phyloP scores from a whole-genome alignment of 1,140 invertebrate species.

The Drosophila kikkawai region DNA sequence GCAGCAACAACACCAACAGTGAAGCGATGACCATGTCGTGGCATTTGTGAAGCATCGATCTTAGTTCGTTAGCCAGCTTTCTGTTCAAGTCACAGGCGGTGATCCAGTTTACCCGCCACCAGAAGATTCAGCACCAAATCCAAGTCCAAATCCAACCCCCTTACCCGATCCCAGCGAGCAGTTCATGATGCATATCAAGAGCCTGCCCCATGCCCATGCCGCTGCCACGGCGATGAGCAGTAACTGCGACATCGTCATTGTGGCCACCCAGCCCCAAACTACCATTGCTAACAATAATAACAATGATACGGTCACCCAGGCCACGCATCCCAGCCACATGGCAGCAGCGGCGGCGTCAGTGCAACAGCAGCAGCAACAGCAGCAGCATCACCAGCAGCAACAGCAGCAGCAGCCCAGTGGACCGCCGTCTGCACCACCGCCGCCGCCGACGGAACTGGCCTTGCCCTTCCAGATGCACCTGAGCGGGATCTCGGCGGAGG shows the following conservation, averaged over 20 bases:
- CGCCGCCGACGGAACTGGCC: conserved; percentile 71
- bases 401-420: conserved; percentile 66
- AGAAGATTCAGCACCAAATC: conserved; percentile 1
- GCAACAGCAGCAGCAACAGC: conserved; percentile 62
- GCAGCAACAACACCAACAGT: conserved; percentile 46
- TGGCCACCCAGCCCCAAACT: conserved; percentile 76
- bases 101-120: conserved; percentile 12
- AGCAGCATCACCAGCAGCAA: conserved; percentile 70
- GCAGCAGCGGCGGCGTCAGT: conserved; percentile 50
- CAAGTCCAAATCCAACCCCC: conserved; percentile 3
- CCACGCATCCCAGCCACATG: conserved; percentile 64
- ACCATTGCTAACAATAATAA: conserved; percentile 77
- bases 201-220: conserved; percentile 80
- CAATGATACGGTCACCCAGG: conserved; percentile 78
- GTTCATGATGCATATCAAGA: conserved; percentile 83
- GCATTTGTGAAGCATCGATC: conserved; percentile 70
- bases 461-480: conserved; percentile 82
- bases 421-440: conserved; percentile 50
- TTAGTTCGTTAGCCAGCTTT: conserved; percentile 59
- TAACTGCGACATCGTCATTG: conserved; percentile 84
- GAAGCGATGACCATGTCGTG: conserved; percentile 74
- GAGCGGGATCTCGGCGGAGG: conserved; percentile 70
- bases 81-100: conserved; percentile 32
- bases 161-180: conserved; percentile 32
- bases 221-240: conserved; percentile 81